Evolutionary conservation across 2,888 invertebrate genomes (phyloP).

Genomic region (Dynastes tityus): DNA sequence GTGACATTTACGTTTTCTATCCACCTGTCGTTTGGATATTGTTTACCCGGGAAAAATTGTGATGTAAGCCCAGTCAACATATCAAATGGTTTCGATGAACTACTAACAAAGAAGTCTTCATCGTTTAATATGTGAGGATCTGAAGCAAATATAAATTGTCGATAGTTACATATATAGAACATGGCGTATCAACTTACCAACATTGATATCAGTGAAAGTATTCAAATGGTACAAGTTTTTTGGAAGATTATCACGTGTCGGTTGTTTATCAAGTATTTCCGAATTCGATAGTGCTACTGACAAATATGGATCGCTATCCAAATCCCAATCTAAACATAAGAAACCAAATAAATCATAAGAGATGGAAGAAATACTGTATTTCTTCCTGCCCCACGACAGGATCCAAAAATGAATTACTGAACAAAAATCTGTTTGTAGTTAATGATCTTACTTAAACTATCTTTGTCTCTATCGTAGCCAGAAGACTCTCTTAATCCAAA

Average conservation of each 20-base stretch:
- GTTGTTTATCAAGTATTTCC: constrained; percentile 30
- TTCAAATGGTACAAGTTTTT: constrained; percentile 61
- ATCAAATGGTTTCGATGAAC: constrained; percentile 83
- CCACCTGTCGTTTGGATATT: constrained; percentile 51
- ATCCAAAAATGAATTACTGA: no score
- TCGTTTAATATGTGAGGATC: constrained; percentile 70
- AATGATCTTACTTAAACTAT: no score
- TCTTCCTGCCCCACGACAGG: background rate
- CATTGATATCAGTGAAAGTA: constrained; percentile 59
- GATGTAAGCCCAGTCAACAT: constrained; percentile 72
- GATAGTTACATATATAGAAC: background rate
- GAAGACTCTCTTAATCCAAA: no score
- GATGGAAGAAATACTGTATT: background rate
- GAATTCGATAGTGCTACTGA: constrained; percentile 54
- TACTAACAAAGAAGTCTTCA: constrained; percentile 83
- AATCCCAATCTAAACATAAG: constrained; percentile 68
- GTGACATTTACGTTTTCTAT: constrained; percentile 71
- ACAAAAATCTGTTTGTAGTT: no score
- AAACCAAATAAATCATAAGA: constrained; percentile 10
- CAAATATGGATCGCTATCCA: constrained; percentile 65
- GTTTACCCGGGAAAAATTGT: constrained; percentile 81
- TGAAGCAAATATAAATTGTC: constrained; percentile 59
- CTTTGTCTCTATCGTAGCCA: no score
- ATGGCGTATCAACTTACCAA: constrained; percentile 57
- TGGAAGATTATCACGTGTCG: constrained; percentile 54